Base-by-base conservation (phyloP, 2,888 invertebrate species). In the Meta bourneti region DNA sequence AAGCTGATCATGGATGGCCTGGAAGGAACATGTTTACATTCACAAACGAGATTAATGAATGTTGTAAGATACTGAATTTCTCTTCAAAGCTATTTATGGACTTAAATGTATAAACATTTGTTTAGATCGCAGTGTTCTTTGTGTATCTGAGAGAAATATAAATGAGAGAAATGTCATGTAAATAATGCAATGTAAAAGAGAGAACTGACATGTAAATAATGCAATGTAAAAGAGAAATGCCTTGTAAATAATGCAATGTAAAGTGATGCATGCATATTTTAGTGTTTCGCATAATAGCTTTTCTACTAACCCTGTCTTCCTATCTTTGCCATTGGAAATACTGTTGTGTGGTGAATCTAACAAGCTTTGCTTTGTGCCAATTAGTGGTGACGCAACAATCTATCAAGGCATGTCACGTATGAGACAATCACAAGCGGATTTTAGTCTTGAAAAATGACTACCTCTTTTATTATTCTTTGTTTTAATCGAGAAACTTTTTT, bases 361-460 rank as follows among this genome's bases (percentile, higher is more conserved):
- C 48, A 48, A 71, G 84, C 84, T 84, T 84, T 75, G 84, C 74
- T 75, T 52, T 75, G 84, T 84, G 84, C 84, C 84, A 84, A 75
- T 61, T 84, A 84, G 84, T 51, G 13, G 13, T n/a, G 61, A 20
- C 16, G 19, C 7, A 51, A 49, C 20, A 72, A 52, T 52, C 16
- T 4, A 78, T 52, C 9, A 9, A 78, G 51, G 16, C 7, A 51
- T 51, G 52, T 20, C 34, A 11, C 16, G 19, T 75, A 48, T 13
- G 20, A 11, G 9, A 34, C 16, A 16, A 75, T 16, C 49, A 16
- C 34, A 75, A 9, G 48, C 7, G 7, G 13, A 9, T 34, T 20
- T 20, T 20, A 16, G 19, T 34, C 19, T 8, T 6, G 0, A n/a
- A 71, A n/a, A 19, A 71, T 16, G 8, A 71, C 20, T n/a, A n/a